These are phyloP conservation scores for Artibeus lituratus DNA, from an alignment of 2,797 vertebrate genomes.

Conservation along the genomic window DNA sequence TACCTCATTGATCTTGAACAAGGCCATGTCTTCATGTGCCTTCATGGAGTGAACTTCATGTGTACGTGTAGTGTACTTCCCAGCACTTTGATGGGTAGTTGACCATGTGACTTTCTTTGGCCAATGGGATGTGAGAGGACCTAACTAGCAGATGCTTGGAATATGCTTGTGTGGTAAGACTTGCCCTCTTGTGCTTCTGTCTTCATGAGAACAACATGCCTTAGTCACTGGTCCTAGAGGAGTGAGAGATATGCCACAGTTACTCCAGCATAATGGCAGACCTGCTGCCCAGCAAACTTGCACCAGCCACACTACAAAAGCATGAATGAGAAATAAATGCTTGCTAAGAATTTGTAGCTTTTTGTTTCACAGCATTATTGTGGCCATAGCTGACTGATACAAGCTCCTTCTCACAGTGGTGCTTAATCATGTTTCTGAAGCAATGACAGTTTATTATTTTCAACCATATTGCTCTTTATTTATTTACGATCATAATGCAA, in stretches of 20 bases:
- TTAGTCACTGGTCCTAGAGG: neutral
- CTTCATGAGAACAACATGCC: neutral
- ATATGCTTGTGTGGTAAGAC: neutral
- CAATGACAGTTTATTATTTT: neutral
- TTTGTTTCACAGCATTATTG: neutral
- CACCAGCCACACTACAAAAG: neutral
- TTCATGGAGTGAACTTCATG: no score
- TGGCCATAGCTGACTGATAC: neutral
- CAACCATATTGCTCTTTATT: neutral
- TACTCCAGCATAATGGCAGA: neutral
- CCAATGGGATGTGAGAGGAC: neutral
- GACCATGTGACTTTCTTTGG: neutral
- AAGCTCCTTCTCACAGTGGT: neutral
- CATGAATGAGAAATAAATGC: neutral
- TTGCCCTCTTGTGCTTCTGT: neutral
- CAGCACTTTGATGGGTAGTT: neutral
- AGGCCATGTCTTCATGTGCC: neutral
- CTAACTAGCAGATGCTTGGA: neutral
- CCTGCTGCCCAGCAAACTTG: neutral
- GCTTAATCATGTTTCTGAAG: neutral
- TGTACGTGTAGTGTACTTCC: neutral
- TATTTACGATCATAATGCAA: neutral
- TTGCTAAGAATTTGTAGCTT: neutral
- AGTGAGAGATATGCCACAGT: neutral
- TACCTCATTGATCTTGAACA: neutral